Evolutionary conservation across 2,797 vertebrate species (phyloP).

Genomic region (Enteromius unitaeniatus): DNA sequence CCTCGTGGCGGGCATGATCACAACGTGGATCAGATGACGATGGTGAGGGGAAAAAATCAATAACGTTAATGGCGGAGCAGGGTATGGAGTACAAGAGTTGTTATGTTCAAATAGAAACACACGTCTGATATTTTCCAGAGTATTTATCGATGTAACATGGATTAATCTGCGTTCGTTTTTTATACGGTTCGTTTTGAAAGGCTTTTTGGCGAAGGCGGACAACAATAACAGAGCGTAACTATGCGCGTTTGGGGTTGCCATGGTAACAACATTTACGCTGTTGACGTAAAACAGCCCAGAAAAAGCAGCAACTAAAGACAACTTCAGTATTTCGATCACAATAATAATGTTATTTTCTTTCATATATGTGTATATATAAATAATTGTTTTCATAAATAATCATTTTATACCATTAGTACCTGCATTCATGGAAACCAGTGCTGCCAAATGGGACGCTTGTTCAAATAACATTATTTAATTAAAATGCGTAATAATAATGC

Average conservation of each 20-base stretch:
- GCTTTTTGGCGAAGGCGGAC: not conserved
- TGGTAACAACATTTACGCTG: constrained; percentile 43
- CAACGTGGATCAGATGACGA: constrained; percentile 44
- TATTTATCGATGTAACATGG: not conserved
- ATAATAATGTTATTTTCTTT: not conserved
- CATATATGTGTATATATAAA: not conserved
- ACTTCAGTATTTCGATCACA: not conserved
- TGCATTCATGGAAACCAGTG: not conserved
- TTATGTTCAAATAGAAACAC: not conserved
- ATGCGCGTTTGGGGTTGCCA: constrained; percentile 63
- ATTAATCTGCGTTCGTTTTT: not conserved
- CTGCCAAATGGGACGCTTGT: not conserved
- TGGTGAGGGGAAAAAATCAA: constrained; percentile 39
- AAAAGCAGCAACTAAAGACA: not conserved
- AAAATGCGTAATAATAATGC: no score
- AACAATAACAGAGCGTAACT: constrained; percentile 59
- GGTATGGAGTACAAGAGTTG: not conserved
- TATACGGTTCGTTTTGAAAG: not conserved
- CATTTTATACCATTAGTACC: not conserved
- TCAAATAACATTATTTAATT: not conserved
- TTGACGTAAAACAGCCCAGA: not conserved
- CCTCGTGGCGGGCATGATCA: not conserved
- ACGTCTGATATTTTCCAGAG: not conserved
- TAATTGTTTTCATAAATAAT: not conserved
- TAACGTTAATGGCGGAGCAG: no score